Evolutionary conservation across 2,797 vertebrate species (phyloP).

Genomic region (Poeciliopsis gracilis): DNA sequence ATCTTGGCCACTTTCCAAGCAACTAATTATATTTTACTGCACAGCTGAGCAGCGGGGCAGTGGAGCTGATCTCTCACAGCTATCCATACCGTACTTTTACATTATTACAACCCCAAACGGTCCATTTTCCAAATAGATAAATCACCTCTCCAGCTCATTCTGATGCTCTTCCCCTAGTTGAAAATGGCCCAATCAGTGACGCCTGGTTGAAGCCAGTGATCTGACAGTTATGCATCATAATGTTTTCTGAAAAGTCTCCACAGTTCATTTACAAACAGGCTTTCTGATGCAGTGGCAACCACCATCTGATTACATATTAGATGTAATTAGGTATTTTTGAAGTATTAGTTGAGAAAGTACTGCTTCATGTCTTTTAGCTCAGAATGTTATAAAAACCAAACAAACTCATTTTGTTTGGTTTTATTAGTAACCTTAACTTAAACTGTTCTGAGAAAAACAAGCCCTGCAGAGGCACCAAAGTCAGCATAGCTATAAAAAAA

Average conservation of each 20-base stretch:
- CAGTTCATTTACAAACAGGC: constrained; percentile 6
- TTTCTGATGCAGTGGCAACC: constrained; percentile 11
- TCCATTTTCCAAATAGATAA: constrained; percentile 45
- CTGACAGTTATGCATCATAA: constrained; percentile 4
- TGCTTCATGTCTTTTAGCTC: background rate
- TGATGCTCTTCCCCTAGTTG: constrained; percentile 10
- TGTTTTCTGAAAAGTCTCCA: background rate
- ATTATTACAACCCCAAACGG: constrained; percentile 38
- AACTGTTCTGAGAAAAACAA: background rate
- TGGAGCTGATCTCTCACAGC: constrained; percentile 36
- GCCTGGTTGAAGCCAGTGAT: constrained; percentile 10
- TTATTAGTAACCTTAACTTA: constrained; percentile 2
- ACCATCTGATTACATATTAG: background rate
- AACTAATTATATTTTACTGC: constrained; percentile 58
- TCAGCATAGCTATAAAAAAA: background rate
- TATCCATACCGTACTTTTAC: constrained; percentile 35
- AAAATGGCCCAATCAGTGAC: constrained; percentile 29
- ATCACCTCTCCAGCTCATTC: constrained; percentile 17
- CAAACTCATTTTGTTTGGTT: background rate
- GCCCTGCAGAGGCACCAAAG: background rate
- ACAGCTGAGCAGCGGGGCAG: constrained; percentile 42
- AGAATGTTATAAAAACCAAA: background rate
- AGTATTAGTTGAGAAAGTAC: background rate
- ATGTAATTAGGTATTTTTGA: background rate
- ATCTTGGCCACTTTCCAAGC: constrained; percentile 51